These are phyloP conservation scores for Neria commutata DNA, from an alignment of 2,888 invertebrate species.

Conservation along the genomic window DNA sequence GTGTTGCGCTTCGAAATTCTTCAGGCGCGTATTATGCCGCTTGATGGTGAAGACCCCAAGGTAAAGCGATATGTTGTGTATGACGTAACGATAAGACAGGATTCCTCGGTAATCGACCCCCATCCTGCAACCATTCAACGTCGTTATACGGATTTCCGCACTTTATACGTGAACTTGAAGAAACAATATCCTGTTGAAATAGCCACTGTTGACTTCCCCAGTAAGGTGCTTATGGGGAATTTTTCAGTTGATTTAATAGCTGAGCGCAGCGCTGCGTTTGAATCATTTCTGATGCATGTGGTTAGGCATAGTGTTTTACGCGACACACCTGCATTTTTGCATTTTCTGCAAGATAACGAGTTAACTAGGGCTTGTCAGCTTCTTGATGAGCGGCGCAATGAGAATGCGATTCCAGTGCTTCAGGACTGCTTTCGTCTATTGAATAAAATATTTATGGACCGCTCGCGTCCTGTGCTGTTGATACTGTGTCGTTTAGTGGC, in stretches of 20 bases:
- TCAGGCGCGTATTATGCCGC: constrained; percentile 70
- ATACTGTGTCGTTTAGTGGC: constrained; percentile 74
- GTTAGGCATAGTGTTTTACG: constrained; percentile 66
- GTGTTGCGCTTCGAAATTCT: constrained; percentile 68
- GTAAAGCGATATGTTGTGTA: constrained; percentile 74
- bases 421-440: constrained; percentile 73
- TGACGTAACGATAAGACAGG: constrained; percentile 69
- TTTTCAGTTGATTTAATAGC: constrained; percentile 73
- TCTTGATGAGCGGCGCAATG: constrained; percentile 67
- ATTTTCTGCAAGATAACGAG: constrained; percentile 73
- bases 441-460: constrained; percentile 69
- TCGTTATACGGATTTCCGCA: constrained; percentile 75
- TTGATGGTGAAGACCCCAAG: constrained; percentile 64
- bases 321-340: constrained; percentile 66
- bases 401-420: constrained; percentile 68
- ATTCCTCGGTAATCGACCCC: constrained; percentile 63
- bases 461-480: constrained; percentile 71
- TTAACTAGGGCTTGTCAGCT: constrained; percentile 67
- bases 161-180: constrained; percentile 69
- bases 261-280: constrained; percentile 70
- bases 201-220: constrained; percentile 67
- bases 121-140: constrained; percentile 72
- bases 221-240: constrained; percentile 74
- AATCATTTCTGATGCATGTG: constrained; percentile 67
- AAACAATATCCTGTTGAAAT: constrained; percentile 67